These are phyloP conservation scores for Deilephila porcellus DNA, from an alignment of 2,888 invertebrate species.

Conservation along the genomic window DNA sequence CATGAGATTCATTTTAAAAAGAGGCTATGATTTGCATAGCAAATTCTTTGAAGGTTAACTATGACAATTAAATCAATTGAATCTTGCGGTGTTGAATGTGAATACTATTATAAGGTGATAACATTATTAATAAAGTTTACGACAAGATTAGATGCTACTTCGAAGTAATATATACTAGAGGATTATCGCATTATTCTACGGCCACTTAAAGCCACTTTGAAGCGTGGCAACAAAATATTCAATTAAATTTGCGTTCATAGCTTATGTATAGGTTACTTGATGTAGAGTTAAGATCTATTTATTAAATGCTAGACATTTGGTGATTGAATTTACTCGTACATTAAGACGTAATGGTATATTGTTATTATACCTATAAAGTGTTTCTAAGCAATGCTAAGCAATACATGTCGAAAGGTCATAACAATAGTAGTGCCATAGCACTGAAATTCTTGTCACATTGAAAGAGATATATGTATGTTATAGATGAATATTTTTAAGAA, in stretches of 20 bases:
- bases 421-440: no score
- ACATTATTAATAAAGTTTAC: constrained; percentile 8
- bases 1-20: no score
- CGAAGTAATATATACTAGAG: constrained; percentile 1
- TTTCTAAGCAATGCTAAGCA: no score
- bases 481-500: no score
- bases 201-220: background rate
- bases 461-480: no score
- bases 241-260: background rate
- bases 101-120: background rate
- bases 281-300: background rate
- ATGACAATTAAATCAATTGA: constrained; percentile 3
- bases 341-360: no score
- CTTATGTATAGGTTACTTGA: constrained; percentile 18
- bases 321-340: background rate
- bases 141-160: background rate
- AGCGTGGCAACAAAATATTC: background rate
- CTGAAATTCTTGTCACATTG: no score
- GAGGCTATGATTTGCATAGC: no score
- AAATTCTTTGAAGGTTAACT: background rate
- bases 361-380: no score
- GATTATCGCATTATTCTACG: background rate
- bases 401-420: no score
- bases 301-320: background rate
- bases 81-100: background rate